These are phyloP conservation scores for Parapristionchus giblindavisi DNA, from an alignment of 2,888 invertebrate genomes.

Conservation along the genomic window DNA sequence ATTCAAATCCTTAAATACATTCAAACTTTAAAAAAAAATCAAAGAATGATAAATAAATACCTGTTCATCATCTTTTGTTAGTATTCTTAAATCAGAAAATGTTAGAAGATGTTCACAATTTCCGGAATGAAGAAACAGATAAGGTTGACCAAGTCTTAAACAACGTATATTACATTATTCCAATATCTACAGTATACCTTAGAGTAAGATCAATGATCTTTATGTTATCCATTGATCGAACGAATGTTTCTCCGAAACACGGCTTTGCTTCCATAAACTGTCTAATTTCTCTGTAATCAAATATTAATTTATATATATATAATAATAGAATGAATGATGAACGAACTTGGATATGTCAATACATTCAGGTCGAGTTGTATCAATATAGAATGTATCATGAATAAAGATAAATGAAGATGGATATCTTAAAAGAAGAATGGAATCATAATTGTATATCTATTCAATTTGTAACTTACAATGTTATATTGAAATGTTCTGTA, in stretches of 20 bases:
- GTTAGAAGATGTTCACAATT: constrained; percentile 60
- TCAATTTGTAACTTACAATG: constrained; percentile 12
- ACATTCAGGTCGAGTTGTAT: constrained; percentile 23
- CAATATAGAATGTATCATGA: constrained; percentile 55
- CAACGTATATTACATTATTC: not conserved
- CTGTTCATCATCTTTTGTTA: constrained; percentile 59
- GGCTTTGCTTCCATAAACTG: constrained; percentile 49
- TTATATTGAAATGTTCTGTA: constrained; percentile 11
- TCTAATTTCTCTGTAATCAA: constrained; percentile 49
- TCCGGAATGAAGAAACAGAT: constrained; percentile 57
- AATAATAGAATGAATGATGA: not conserved
- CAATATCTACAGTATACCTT: constrained; percentile 34
- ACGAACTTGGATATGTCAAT: constrained; percentile 30
- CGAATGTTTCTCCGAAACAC: constrained; percentile 45
- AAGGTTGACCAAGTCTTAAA: constrained; percentile 54
- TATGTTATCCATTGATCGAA: constrained; percentile 41
- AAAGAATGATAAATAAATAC: not conserved
- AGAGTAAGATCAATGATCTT: constrained; percentile 52
- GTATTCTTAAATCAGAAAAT: constrained; percentile 64
- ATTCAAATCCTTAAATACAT: constrained; percentile 34
- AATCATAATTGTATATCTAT: no score
- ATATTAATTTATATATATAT: not conserved
- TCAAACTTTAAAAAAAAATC: not conserved
- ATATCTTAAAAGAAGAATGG: constrained; percentile 42
- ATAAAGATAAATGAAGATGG: constrained; percentile 57